These are phyloP conservation scores for Heterochromis multidens DNA, from an alignment of 2,113 vertebrate genomes.

Conservation along the genomic window DNA sequence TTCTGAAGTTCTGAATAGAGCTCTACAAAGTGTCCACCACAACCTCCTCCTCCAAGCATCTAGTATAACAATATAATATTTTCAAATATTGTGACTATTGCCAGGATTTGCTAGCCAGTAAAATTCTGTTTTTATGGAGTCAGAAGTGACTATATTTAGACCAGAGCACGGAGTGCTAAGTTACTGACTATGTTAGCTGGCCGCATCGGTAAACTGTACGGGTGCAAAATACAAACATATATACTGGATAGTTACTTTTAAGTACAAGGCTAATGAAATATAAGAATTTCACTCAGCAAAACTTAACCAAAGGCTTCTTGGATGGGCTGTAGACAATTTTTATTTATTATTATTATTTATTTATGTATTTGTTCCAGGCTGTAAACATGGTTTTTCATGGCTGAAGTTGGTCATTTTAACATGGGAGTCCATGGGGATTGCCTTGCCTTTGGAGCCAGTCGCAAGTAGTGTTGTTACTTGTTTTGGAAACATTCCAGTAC, in stretches of 20 bases:
- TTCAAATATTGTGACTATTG: not conserved
- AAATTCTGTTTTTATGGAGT: too few species aligned
- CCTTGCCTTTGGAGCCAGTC: not conserved
- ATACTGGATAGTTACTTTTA: too few species aligned
- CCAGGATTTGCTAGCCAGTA: not conserved
- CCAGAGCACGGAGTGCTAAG: too few species aligned
- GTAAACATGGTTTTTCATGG: not conserved
- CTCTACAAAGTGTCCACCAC: not conserved
- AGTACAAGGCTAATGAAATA: too few species aligned
- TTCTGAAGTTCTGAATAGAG: not conserved
- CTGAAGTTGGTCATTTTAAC: not conserved
- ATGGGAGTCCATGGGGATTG: not conserved
- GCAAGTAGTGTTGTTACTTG: not conserved
- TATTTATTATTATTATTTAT: not conserved
- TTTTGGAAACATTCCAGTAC: not conserved
- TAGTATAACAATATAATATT: not conserved
- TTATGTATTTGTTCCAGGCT: not conserved
- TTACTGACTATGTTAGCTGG: too few species aligned
- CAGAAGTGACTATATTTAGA: too few species aligned
- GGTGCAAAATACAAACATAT: too few species aligned
- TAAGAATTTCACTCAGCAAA: too few species aligned
- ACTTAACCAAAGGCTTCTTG: too few species aligned
- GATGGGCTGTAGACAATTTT: too few species aligned
- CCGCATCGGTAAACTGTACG: too few species aligned
- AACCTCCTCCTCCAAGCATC: not conserved